Base-by-base conservation (phyloP, 1,140 invertebrate genomes). In the Lucilia cuprina region DNA sequence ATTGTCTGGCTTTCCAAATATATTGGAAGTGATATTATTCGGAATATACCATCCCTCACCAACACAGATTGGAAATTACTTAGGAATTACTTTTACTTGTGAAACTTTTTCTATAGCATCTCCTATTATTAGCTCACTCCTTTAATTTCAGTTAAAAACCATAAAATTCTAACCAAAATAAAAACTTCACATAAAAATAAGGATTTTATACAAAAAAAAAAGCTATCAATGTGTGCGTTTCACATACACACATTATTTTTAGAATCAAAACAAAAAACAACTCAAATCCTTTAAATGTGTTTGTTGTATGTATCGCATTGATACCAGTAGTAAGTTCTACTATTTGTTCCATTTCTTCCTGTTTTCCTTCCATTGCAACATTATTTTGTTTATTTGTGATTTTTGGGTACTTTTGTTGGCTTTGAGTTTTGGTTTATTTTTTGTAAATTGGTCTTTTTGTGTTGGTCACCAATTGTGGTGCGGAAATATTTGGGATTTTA, bases 401-500 rank as follows among this genome's bases (percentile, higher is more conserved):
- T 41, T 41, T 41, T 10, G 41, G 41, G 41, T 41, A 41, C 41
- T 41, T 41, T 41, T 41, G 50, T 55, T 55, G 17, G 50, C 17
- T 55, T 55, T 55, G 7, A 0, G 17, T 55, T 55, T 55, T 17
- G 50, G 50, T 55, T 55, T 13, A n/a, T 55, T 55, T n/a, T 55
- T 5, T 55, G 50, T 55, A 55, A 55, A 55, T 41, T 2, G 41
- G 41, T 8, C 50, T 70, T 21, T 70, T 70, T 70, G 25, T 65
- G 2, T 4, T 12, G n/a, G 21, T n/a, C 65, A 70, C 25, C 65
- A 70, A 70, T 70, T 70, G 65, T 70, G 65, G 65, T 70, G 65
- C 65, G 21, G 19, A 70, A 70, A 70, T 70, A 70, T 70, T 70
- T 70, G 65, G 65, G 65, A 70, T 70, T 70, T 70, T 70, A n/a